Base-by-base conservation (phyloP, 2,888 invertebrate genomes). In the Zhuqinia jingwanae region DNA sequence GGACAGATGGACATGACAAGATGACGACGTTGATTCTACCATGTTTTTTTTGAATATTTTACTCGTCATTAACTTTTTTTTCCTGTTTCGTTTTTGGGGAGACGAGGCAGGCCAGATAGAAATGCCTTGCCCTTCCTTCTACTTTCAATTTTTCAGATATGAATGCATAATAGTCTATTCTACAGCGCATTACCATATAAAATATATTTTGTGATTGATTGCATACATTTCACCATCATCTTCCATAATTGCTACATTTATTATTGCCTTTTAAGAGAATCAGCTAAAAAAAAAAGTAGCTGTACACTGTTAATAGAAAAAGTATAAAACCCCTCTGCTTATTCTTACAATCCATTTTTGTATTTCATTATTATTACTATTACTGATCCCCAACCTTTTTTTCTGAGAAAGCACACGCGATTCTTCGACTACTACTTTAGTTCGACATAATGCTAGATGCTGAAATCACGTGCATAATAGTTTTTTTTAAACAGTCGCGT, bases 221-320 rank as follows among this genome's bases (percentile, higher is more conserved):
- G 27, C 27, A 27, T 36, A 65, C 65, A 65, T 36, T 65, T 65
- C 17, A 65, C 27, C 36, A 36, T 65, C 65, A 65, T 45, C 45
- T 45, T 42, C 45, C 68, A 68, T 68, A 68, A 68, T 68, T 68
- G 68, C 65, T 65, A 65, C 68, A 68, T 68, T 68, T 68, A 68
- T 68, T 68, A 68, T 42, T 68, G 45, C 68, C 68, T n/a, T n/a
- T n/a, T n/a, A n/a, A n/a, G n/a, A n/a, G n/a, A n/a, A n/a, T n/a
- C n/a, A n/a, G n/a, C n/a, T n/a, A n/a, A n/a, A n/a, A n/a, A 68
- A 68, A 68, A 68, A 45, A 22, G 68, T 42, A 68, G 42, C 22
- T 0, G 22, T 22, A 65, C 65, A n/a, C n/a, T n/a, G n/a, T n/a
- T 65, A 42, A 42, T 65, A 65, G 8, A 36, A 65, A 65, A 65